phyloP scores from a whole-genome alignment of 2,113 vertebrate genomes.

The Phyllostomus discolor region DNA sequence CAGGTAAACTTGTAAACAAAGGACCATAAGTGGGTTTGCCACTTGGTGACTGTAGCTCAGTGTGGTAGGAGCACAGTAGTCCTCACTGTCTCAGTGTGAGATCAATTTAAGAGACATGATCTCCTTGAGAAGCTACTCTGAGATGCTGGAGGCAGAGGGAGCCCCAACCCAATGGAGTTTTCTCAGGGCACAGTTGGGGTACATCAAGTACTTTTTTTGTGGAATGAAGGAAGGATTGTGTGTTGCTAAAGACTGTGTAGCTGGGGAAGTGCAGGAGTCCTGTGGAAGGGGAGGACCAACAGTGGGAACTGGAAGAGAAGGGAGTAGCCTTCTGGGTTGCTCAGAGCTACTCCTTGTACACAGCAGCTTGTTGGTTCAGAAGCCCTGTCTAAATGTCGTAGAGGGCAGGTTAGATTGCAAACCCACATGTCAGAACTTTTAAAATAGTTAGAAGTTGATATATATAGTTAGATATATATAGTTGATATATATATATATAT shows the following conservation, averaged over 20 bases:
- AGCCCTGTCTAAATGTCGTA: not conserved
- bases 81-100: not conserved
- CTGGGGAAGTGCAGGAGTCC: not conserved
- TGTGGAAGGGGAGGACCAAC: not conserved
- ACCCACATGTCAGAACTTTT: not conserved
- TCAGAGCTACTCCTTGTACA: not conserved
- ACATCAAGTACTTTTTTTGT: not conserved
- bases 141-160: not conserved
- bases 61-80: accelerated
- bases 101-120: no score
- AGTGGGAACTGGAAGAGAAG: not conserved
- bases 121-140: not conserved
- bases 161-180: not conserved
- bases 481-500: no score
- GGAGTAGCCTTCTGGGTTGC: no score
- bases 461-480: not conserved
- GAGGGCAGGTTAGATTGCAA: not conserved
- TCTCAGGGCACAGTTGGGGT: not conserved
- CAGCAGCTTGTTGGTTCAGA: not conserved
- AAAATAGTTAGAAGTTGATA: not conserved
- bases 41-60: accelerated
- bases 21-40: not conserved
- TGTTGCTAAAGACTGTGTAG: not conserved
- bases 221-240: not conserved
- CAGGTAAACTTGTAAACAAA: not conserved